Percentiles rank a stretch among this genome's conserved stretches.
Evolutionary conservation across 2,888 invertebrate species (phyloP).

Genomic region (Eupeodes latifasciatus): DNA sequence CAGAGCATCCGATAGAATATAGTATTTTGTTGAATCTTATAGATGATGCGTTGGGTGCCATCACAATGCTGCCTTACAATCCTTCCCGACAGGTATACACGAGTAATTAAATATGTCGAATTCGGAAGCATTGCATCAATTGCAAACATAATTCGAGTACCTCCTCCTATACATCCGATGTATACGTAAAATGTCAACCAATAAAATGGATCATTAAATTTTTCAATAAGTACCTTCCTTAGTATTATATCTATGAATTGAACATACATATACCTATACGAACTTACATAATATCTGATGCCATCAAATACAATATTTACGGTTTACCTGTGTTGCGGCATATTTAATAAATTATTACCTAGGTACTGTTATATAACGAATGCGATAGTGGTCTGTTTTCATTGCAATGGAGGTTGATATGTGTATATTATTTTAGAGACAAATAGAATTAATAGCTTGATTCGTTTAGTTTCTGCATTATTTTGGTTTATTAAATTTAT

Average conservation of each 20-base stretch:
- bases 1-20: not conserved
- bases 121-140: not conserved
- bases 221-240: not conserved
- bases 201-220: constrained; percentile 50
- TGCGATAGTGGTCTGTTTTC: not conserved
- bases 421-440: not conserved
- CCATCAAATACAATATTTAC: not conserved
- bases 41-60: not conserved
- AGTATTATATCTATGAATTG: no score
- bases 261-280: no score
- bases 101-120: constrained; percentile 61
- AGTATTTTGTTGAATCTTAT: constrained; percentile 28
- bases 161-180: no score
- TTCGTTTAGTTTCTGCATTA: not conserved
- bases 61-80: not conserved
- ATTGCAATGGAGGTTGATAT: no score
- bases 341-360: not conserved
- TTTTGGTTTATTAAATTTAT: no score
- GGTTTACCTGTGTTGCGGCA: not conserved
- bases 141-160: not conserved
- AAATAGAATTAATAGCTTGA: not conserved
- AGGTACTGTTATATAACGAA: not conserved
- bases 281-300: not conserved
- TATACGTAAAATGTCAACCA: constrained; percentile 4
- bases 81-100: constrained; percentile 35